Base-by-base conservation (phyloP, 1,140 invertebrate species). In the Harpegnathos saltator region DNA sequence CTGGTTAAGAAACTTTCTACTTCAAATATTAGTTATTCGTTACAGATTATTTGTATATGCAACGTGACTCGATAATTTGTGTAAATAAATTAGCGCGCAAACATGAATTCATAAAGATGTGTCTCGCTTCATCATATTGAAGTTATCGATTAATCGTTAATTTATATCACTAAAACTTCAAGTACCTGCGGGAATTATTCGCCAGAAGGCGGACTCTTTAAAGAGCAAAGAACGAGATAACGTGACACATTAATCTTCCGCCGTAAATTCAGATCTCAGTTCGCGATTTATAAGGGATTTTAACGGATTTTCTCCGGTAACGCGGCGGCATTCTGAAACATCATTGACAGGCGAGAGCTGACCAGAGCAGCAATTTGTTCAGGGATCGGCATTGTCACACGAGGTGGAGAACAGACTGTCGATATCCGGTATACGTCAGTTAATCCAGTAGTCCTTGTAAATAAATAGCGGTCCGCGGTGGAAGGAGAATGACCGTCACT, bases 321-420 rank as follows among this genome's bases (percentile, higher is more conserved):
- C 48, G 15, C 24, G 63, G 38, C 29, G 50, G 17, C 54, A n/a
- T 56, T 56, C 58, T 38, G 11, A 44, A n/a, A 62, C 24, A 58
- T 66, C 48, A 56, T 56, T 78, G 74, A 66, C 74, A 44, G 52
- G 29, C 75, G 15, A 58, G 15, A 58, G 29, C 22, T 56, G 26
- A 33, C 15, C 63, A 52, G 56, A 68, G 62, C 66, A 19, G 63
- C 75, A 78, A 78, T 78, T 78, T 78, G 75, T 69, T 69, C 50
- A 17, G 17, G 33, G 75, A 78, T 78, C 63, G 56, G 75, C 22
- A 69, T 58, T 78, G 75, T 78, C 75, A 52, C 75, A 52, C 50
- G 50, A 56, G 22, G 15, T 38, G 52, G 62, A 69, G 75, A 65
- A 78, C 63, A 68, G 38, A 68, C 29, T 78, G 74, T 78, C 75